These are phyloP conservation scores for Takifugu bimaculatus DNA, from an alignment of 2,113 vertebrate species.

Conservation along the genomic window DNA sequence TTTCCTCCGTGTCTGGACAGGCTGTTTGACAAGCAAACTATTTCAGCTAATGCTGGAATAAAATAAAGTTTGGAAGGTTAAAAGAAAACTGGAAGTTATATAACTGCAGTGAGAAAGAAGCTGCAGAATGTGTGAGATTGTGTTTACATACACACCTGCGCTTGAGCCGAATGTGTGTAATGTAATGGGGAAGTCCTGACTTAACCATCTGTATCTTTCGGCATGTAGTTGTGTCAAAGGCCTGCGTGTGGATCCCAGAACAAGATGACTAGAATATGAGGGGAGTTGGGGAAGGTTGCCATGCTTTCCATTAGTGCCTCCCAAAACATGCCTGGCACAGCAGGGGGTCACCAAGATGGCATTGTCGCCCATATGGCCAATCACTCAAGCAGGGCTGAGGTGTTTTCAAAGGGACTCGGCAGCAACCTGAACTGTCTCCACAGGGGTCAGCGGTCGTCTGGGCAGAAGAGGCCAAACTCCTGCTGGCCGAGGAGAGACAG, in stretches of 20 bases:
- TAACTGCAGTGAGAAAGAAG: neutral
- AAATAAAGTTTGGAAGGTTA: neutral
- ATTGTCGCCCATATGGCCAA: conserved; percentile 68
- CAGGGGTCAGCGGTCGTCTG: conserved; percentile 70
- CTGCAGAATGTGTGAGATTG: neutral
- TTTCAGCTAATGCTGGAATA: neutral
- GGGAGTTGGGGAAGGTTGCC: conserved; percentile 19
- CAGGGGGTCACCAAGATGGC: conserved; percentile 60
- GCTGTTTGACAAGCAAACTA: neutral
- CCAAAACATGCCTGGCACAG: conserved; percentile 50
- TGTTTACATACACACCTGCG: neutral
- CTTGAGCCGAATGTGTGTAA: conserved; percentile 7
- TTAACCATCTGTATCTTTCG: conserved; percentile 23
- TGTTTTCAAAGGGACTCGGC: conserved; percentile 63
- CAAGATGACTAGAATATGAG: conserved; percentile 37
- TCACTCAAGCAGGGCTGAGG: conserved; percentile 61
- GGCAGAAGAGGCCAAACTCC: conserved; percentile 60
- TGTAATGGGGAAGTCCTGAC: conserved; percentile 4
- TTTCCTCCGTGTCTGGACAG: too few species aligned
- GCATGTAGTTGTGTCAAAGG: conserved; percentile 33
- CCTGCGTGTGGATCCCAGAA: conserved; percentile 12
- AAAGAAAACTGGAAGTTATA: too few species aligned
- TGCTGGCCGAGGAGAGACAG: conserved; percentile 56
- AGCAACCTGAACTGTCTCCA: conserved; percentile 69
- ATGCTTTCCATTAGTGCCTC: conserved; percentile 36